Evolutionary conservation across 2,113 vertebrate genomes (phyloP), one percentile per base, ranked within the genome.

Genomic region (Xenotilapia flavipinnis): DNA sequence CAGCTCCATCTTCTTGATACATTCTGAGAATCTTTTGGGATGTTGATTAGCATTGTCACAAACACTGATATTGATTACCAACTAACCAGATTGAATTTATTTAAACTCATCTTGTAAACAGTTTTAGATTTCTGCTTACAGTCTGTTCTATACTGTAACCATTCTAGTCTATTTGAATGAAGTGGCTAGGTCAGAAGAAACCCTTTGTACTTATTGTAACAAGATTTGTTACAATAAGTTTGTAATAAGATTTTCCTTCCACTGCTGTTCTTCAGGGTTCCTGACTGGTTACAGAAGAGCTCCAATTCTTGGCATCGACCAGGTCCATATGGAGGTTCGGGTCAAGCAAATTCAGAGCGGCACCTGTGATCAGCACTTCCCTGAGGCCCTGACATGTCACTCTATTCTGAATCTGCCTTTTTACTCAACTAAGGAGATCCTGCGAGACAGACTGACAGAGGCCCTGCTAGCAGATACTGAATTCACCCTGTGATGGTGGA

Each of bases 271-370:
- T 17, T 40, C 56, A 97, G 97, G 91, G 68, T 97, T 97, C 88
- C 47, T 97, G 79, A 95, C 91, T 84, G 97, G 96, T 85, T 96
- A 62, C 33, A 88, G 94, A 33, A 96, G 89, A 73, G 83, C 94
- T 68, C 93, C 95, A 9, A 51, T 95, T 33, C 80, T 91, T 68
- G 94, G 94, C 10, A 88, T 96, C 90, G 79, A 79, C 10, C 60
- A 86, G 21, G 81, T 96, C 75, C 9, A 10, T 6, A 95, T 97
- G 93, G 19, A 0, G 6, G 85, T 97, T 80, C 4, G 0, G 10
- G 47, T 56, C 2, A 84, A 83, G 42, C 31, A 13, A 9, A 6
- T 86, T 11, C 2, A 3, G 45, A 13, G 4, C 3, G 4, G 42
- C 3, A 17, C 68, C 28, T 53, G 82, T 19, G 93, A 97, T 75